A percentile compares a stretch with the other conserved stretches of the same genome.
phyloP scores from a whole-genome alignment of 1,140 invertebrate species.

The Periplaneta americana region DNA sequence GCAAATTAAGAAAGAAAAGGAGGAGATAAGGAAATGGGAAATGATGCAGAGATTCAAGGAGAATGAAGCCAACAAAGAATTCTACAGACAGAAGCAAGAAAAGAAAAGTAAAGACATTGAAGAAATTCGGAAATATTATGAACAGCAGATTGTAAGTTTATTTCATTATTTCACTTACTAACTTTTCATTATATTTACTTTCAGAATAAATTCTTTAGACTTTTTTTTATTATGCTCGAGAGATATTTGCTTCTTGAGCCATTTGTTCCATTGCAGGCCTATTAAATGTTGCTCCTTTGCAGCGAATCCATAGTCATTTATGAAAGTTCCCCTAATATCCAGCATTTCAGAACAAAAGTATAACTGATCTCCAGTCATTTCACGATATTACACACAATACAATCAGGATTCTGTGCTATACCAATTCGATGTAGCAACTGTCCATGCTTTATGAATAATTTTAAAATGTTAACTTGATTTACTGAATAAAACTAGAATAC shows the following conservation, averaged over 20 bases:
- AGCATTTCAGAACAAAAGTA: too few relatives aligned
- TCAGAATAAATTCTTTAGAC: not conserved
- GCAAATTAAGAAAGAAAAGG: not conserved
- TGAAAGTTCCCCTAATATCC: too few relatives aligned
- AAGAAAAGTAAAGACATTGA: not conserved
- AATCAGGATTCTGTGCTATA: too few relatives aligned
- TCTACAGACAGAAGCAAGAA: conserved; percentile 2
- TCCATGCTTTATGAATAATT: too few relatives aligned
- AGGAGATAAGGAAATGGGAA: conserved; percentile 22
- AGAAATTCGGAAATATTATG: not conserved
- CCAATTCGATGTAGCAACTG: too few relatives aligned
- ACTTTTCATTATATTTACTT: not conserved
- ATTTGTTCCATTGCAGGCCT: not conserved
- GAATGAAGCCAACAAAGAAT: conserved; percentile 17
- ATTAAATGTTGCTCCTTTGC: not conserved
- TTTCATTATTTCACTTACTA: not conserved
- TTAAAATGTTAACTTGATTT: too few relatives aligned
- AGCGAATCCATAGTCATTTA: not conserved
- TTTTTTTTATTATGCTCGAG: not conserved
- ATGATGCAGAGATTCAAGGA: conserved; percentile 24
- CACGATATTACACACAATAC: too few relatives aligned
- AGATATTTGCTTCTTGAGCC: not conserved
- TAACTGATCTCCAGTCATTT: too few relatives aligned
- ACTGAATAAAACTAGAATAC: too few relatives aligned
- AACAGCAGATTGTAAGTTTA: not conserved